A percentile compares a stretch with the other conserved stretches of the same genome.
Evolutionary conservation across 2,888 invertebrate species (phyloP).

Genomic region (Mimas tiliae): DNA sequence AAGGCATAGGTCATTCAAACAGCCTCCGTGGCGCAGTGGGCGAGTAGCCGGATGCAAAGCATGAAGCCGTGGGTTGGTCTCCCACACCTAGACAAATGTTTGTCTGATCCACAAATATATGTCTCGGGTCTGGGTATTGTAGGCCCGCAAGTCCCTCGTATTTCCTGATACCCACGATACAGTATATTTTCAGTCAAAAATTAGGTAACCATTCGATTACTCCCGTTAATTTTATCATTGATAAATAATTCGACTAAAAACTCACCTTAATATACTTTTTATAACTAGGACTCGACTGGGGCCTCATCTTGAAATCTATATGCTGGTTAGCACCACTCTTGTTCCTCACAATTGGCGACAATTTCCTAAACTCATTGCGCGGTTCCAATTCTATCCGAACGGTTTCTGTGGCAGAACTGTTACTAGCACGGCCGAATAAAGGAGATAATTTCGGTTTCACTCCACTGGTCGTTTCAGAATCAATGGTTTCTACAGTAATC

Average conservation of each 20-base stretch:
- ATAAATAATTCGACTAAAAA: background rate
- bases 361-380: slow-evolving; percentile 68
- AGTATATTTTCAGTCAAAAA: too few species aligned
- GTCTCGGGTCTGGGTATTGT: too few species aligned
- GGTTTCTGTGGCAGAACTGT: slow-evolving; percentile 55
- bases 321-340: slow-evolving; percentile 59
- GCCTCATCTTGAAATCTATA: slow-evolving; percentile 72
- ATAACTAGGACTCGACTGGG: slow-evolving; percentile 74
- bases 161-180: too few species aligned
- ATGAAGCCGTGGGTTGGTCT: too few species aligned
- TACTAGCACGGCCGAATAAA: slow-evolving; percentile 67
- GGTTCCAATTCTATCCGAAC: slow-evolving; percentile 75
- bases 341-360: slow-evolving; percentile 72
- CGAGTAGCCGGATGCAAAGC: too few species aligned
- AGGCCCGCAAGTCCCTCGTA: too few species aligned
- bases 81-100: background rate
- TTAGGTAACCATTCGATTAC: too few species aligned
- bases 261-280: slow-evolving; percentile 62
- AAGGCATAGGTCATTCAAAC: too few species aligned
- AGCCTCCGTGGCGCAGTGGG: too few species aligned
- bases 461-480: slow-evolving; percentile 58
- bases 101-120: too few species aligned
- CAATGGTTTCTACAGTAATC: slow-evolving; percentile 70
- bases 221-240: too few species aligned
- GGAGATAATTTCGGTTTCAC: slow-evolving; percentile 74